A percentile compares a stretch with the other conserved stretches of the same genome.
These are phyloP conservation scores for Climacteris rufus DNA, from an alignment of 2,113 vertebrate genomes.

Conservation along the genomic window DNA sequence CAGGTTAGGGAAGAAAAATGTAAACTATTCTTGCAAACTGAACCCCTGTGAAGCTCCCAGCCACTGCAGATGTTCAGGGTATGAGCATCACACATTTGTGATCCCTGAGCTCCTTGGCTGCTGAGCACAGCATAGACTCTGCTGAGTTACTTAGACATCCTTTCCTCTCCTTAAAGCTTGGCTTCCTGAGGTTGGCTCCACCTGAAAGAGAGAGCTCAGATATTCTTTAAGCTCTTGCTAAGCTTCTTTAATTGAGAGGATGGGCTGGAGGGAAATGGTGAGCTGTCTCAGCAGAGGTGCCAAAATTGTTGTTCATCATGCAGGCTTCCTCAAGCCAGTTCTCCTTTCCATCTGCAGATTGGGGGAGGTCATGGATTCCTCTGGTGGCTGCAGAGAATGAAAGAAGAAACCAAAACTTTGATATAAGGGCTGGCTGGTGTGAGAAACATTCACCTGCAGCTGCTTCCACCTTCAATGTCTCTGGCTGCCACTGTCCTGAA, in stretches of 20 bases:
- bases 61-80: background rate
- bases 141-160: background rate
- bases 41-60: background rate
- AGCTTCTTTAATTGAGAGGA: background rate
- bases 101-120: background rate
- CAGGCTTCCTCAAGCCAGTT: background rate
- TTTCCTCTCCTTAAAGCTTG: background rate
- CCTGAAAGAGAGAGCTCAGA: background rate
- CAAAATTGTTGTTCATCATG: background rate
- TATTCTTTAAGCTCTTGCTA: background rate
- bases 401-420: background rate
- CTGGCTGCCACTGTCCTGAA: background rate
- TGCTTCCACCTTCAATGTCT: background rate
- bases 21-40: background rate
- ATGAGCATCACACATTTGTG: background rate
- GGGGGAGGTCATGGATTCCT: background rate
- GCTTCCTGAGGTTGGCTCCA: background rate
- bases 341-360: background rate
- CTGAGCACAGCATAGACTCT: background rate
- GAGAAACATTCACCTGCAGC: background rate
- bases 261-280: background rate
- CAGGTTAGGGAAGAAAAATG: background rate
- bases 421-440: background rate
- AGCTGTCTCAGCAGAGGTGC: background rate
- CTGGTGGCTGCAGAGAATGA: background rate